These are phyloP conservation scores for Holothuria scabra DNA, from an alignment of 53 echinoderm and acorn worm species.

Conservation along the genomic window DNA sequence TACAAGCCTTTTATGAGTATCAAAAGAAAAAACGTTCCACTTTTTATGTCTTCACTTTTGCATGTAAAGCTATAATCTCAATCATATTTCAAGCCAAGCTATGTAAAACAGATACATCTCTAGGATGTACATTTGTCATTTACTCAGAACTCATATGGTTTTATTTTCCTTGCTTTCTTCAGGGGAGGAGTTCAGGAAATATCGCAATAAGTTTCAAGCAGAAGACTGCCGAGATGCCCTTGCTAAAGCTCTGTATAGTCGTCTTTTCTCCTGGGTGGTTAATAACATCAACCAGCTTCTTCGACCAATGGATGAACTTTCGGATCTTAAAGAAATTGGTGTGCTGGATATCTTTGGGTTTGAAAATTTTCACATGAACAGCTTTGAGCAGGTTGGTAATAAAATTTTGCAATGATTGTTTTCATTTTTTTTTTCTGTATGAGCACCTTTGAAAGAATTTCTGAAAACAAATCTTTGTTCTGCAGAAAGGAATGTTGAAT, in stretches of 20 bases:
- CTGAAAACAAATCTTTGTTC: too few species aligned
- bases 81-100: too few species aligned
- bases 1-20: too few species aligned
- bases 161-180: neutral
- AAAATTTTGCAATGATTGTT: neutral
- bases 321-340: slow-evolving; percentile 71
- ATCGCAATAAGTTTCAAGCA: slow-evolving; percentile 81
- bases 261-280: slow-evolving; percentile 96
- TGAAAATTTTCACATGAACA: slow-evolving; percentile 90
- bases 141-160: too few species aligned
- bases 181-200: slow-evolving; percentile 92
- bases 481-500: too few species aligned
- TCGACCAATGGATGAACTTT: slow-evolving; percentile 74
- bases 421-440: too few species aligned
- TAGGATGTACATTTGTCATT: too few species aligned
- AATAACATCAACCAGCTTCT: slow-evolving; percentile 96
- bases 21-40: too few species aligned
- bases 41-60: too few species aligned
- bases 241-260: slow-evolving; percentile 95
- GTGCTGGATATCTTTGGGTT: slow-evolving; percentile 97
- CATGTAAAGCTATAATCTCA: too few species aligned
- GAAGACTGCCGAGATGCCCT: slow-evolving; percentile 91
- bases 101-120: too few species aligned
- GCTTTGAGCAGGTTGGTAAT: slow-evolving; percentile 92
- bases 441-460: too few species aligned